These are phyloP conservation scores for Copidosoma floridanum DNA, from an alignment of 1,140 invertebrate species.

Conservation along the genomic window DNA sequence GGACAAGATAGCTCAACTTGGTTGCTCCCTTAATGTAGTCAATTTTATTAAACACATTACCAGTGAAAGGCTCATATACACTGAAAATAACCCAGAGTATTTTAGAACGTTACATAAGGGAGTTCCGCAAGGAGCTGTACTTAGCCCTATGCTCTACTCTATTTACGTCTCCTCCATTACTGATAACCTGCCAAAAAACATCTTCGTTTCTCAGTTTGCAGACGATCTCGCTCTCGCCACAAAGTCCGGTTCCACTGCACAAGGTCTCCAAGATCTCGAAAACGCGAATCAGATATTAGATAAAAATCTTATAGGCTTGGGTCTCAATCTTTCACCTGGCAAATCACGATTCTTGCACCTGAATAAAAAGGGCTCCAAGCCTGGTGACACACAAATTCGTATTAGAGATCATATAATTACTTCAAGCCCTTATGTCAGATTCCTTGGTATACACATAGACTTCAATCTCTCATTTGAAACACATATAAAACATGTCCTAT, in stretches of 20 bases:
- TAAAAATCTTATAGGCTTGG: background rate
- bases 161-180: constrained; percentile 25
- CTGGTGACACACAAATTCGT: background rate
- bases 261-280: background rate
- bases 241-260: background rate
- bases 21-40: background rate
- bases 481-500: background rate
- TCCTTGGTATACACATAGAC: constrained; percentile 16
- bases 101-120: constrained; percentile 13
- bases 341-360: constrained; percentile 11
- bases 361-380: constrained; percentile 7
- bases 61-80: constrained; percentile 2
- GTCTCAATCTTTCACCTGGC: constrained; percentile 11
- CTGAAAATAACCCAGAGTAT: background rate
- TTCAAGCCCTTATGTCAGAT: background rate
- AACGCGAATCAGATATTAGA: background rate
- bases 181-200: background rate
- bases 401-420: background rate
- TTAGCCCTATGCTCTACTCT: constrained; percentile 24
- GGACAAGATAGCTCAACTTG: constrained; percentile 13
- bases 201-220: constrained; percentile 17
- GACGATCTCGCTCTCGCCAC: constrained; percentile 30
- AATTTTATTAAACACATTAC: constrained; percentile 19
- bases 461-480: background rate
- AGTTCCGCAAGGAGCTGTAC: constrained; percentile 30